Base-by-base conservation (phyloP, 2,797 vertebrate genomes). In the Enoplosus armatus region DNA sequence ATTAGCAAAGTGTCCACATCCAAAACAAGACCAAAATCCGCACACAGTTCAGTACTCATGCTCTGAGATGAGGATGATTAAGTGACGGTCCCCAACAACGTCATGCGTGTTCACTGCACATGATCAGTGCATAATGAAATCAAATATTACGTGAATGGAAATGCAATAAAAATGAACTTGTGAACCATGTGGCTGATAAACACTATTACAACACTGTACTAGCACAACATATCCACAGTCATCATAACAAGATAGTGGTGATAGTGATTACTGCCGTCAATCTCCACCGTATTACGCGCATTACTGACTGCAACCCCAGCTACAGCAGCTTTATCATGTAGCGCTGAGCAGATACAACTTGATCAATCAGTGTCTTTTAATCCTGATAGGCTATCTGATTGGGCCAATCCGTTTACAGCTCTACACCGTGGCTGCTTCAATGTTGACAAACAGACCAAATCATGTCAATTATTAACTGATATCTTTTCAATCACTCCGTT, bases 401-500 rank as follows among this genome's bases (percentile, higher is more conserved):
- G 37, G 33, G 41, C 33, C 15, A 35, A 48, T 51, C 20, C 16
- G 7, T 27, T 45, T 24, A 41, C 39, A 16, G 16, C 60, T 29
- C 16, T 15, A 29, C 31, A 14, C 22, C 43, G 12, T 8, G 10
- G 35, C 18, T 39, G 48, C 10, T 29, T 39, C 22, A 61, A 8
- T 6, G 45, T 24, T 70, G 26, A 39, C 33, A 22, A 66, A 60
- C 31, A 53, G 11, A 10, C 1, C 12, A 3, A 37, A 7, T 41
- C 20, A 15, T 8, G 27, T 60, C 54, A 82, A 63, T 77, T 18
- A 62, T 67, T 47, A 66, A 60, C 70, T 4, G 22, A 37, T n/a
- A 31, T 43, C 9, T 11, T 61, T 62, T 47, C 35, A 58, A 16
- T 58, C 24, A 16, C 27, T 50, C 47, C 12, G 51, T 16, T 27